A percentile compares a stretch with the other conserved stretches of the same genome.
Evolutionary conservation across 2,797 vertebrate species (phyloP).

Genomic region (Avahi laniger): DNA sequence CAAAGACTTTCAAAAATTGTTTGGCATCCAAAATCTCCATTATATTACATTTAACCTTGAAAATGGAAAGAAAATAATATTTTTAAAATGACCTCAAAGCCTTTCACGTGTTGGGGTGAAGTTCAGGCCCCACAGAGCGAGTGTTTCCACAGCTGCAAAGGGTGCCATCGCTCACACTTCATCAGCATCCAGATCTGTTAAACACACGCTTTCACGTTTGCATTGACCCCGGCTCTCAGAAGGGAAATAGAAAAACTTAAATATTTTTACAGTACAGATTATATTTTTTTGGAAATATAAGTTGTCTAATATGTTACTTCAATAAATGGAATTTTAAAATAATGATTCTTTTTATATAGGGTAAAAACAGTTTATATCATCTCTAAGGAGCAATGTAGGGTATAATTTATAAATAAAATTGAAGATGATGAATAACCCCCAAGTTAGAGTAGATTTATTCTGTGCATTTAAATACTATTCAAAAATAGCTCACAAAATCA

Average conservation of each 20-base stretch:
- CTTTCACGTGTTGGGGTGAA: not conserved
- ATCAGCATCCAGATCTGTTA: not conserved
- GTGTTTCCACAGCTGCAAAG: not conserved
- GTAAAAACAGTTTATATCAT: not conserved
- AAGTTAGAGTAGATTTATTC: not conserved
- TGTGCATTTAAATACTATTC: not conserved
- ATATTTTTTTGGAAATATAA: not conserved
- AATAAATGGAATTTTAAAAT: conserved; percentile 6
- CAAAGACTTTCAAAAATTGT: not conserved
- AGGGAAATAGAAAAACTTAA: not conserved
- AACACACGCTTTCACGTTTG: not conserved
- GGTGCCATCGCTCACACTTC: not conserved
- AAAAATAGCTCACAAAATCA: not conserved
- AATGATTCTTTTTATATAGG: not conserved
- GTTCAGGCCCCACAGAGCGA: not conserved
- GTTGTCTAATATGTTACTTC: not conserved
- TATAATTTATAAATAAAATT: not conserved
- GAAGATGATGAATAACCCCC: not conserved
- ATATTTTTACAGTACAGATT: not conserved
- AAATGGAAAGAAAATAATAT: not conserved
- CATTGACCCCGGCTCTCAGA: not conserved
- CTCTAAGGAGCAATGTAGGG: not conserved
- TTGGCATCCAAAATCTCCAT: not conserved
- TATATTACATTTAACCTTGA: not conserved
- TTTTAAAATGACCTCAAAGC: not conserved